Percentiles rank a stretch among this genome's conserved stretches.
Conservation (phyloP, 2,888 invertebrate species). For the Andrena dorsata region DNA sequence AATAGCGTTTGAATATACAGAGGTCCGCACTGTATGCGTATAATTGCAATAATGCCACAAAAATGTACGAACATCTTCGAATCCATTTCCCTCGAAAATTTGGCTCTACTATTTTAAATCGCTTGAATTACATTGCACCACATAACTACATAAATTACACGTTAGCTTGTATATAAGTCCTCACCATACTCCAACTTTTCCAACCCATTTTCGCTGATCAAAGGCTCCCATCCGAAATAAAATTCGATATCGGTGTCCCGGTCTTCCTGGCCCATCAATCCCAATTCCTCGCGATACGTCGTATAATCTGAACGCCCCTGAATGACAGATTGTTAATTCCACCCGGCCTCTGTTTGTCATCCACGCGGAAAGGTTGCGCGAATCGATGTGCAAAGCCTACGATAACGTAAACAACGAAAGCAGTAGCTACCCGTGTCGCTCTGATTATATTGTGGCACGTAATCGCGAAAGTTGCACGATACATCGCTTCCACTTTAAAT, state of each 20-base stretch:
- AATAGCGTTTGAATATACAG: no score
- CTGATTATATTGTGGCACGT: neutral
- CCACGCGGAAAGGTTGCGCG: neutral
- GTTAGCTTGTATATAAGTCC: neutral
- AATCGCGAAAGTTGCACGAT: constrained; percentile 4
- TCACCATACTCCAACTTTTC: neutral
- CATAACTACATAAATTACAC: no score
- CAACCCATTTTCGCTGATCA: neutral
- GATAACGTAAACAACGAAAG: neutral
- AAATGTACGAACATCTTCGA: neutral
- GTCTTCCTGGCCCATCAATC: neutral
- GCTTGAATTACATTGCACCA: no score
- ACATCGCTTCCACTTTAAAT: neutral
- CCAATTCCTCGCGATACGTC: neutral
- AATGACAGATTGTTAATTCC: neutral
- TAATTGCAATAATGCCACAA: neutral
- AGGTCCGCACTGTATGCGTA: no score
- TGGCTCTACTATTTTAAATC: neutral
- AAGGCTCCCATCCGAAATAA: neutral
- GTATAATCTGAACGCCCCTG: neutral
- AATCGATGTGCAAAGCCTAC: neutral
- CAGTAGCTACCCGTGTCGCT: neutral
- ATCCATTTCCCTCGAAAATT: neutral
- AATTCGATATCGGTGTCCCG: neutral
- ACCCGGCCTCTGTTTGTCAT: neutral